phyloP scores from a whole-genome alignment of 37 sponge, comb jelly and placozoan genomes.

The Oscarella lobularis region DNA sequence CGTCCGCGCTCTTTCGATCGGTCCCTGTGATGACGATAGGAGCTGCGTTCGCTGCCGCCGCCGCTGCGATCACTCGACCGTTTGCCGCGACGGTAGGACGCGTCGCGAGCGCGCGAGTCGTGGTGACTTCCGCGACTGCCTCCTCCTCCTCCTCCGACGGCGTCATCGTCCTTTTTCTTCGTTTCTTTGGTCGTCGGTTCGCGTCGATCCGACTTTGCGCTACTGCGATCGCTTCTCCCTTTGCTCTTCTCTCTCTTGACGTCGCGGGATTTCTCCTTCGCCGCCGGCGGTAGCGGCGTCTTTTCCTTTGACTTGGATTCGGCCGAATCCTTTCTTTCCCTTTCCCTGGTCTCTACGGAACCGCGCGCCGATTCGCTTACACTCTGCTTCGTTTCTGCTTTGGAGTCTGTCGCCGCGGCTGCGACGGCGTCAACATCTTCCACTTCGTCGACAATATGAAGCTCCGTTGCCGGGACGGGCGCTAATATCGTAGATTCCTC shows the following conservation, averaged over 20 bases:
- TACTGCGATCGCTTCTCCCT: neutral
- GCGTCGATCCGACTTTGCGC: no score
- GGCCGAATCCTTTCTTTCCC: neutral
- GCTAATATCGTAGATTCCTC: no score
- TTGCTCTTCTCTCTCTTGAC: neutral
- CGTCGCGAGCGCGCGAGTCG: neutral
- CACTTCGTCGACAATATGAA: no score
- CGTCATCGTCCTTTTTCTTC: neutral
- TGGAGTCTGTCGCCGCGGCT: no score
- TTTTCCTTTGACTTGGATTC: neutral
- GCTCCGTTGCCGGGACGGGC: no score
- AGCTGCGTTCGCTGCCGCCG: neutral
- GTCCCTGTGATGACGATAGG: neutral
- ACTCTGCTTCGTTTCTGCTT: neutral
- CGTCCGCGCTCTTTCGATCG: neutral
- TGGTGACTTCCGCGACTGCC: neutral
- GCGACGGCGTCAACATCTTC: no score
- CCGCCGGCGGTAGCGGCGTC: neutral
- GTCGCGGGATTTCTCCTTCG: neutral
- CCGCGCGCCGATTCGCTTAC: neutral
- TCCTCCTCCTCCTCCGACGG: neutral
- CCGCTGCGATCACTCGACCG: no score
- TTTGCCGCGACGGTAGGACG: neutral
- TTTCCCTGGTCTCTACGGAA: neutral
- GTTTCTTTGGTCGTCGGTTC: neutral